Evolutionary conservation across 2,113 vertebrate species (phyloP).

Genomic region (Microtus richardsoni): DNA sequence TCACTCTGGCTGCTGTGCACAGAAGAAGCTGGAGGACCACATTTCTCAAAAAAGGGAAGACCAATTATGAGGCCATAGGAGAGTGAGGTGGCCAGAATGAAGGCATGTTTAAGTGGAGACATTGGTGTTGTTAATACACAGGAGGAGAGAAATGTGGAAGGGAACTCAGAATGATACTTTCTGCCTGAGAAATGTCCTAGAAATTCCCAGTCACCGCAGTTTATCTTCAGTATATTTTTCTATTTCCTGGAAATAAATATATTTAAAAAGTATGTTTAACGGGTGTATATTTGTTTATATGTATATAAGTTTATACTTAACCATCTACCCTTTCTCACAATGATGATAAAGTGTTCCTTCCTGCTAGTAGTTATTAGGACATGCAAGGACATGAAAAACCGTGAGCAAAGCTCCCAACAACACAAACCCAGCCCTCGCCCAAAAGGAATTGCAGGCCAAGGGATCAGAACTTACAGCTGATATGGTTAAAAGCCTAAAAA

Average conservation of each 20-base stretch:
- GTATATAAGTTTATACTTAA: background rate
- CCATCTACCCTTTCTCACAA: background rate
- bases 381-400: background rate
- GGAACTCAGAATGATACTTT: background rate
- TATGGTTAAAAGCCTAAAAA: background rate
- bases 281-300: background rate
- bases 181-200: background rate
- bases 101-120: background rate
- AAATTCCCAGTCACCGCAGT: background rate
- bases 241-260: background rate
- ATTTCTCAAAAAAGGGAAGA: background rate
- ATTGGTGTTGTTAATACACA: background rate
- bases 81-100: background rate
- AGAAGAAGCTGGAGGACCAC: background rate
- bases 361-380: background rate
- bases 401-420: background rate
- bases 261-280: background rate
- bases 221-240: background rate
- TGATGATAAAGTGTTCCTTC: background rate
- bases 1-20: background rate
- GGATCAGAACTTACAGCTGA: background rate
- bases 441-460: background rate
- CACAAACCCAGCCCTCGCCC: background rate
- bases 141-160: background rate
- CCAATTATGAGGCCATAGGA: background rate